phyloP scores from a whole-genome alignment of 2,113 vertebrate genomes.

The Chlorodrepanis virens region DNA sequence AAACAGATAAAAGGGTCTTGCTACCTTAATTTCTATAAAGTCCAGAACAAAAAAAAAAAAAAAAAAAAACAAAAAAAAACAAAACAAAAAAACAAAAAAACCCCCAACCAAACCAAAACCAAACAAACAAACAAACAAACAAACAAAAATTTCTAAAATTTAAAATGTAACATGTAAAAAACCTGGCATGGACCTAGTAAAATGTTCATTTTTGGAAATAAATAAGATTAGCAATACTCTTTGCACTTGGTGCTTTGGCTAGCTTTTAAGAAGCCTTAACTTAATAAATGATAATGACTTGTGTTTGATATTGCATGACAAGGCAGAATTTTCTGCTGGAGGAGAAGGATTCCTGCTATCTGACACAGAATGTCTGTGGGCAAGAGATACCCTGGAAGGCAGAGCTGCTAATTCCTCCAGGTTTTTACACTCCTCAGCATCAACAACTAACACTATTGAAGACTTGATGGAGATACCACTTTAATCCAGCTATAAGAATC shows the following conservation, averaged over 20 bases:
- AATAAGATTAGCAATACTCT: background rate
- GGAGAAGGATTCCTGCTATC: slow-evolving; percentile 10
- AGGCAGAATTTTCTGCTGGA: slow-evolving; percentile 57
- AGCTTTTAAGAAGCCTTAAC: background rate
- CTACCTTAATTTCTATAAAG: background rate
- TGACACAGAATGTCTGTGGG: background rate
- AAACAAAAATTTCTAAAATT: too few species aligned
- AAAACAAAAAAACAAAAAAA: background rate
- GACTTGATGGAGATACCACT: slow-evolving; percentile 38
- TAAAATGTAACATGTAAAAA: background rate
- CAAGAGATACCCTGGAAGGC: slow-evolving; percentile 13
- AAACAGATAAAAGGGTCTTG: background rate
- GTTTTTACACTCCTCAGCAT: slow-evolving; percentile 45
- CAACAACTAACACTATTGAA: slow-evolving; percentile 51
- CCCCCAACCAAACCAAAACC: too few species aligned
- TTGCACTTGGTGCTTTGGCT: background rate
- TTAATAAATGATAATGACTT: background rate
- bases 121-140: background rate
- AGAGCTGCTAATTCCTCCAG: slow-evolving; percentile 42
- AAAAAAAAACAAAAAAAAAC: background rate
- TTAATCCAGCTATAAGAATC: slow-evolving; percentile 58
- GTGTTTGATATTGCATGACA: slow-evolving; percentile 36
- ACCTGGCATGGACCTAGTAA: background rate
- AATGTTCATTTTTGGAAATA: background rate
- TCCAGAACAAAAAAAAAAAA: background rate